Percentiles rank a stretch among this genome's conserved stretches.
Evolutionary conservation across 1,140 invertebrate species (phyloP).

Genomic region (Elymnias hypermnestra): DNA sequence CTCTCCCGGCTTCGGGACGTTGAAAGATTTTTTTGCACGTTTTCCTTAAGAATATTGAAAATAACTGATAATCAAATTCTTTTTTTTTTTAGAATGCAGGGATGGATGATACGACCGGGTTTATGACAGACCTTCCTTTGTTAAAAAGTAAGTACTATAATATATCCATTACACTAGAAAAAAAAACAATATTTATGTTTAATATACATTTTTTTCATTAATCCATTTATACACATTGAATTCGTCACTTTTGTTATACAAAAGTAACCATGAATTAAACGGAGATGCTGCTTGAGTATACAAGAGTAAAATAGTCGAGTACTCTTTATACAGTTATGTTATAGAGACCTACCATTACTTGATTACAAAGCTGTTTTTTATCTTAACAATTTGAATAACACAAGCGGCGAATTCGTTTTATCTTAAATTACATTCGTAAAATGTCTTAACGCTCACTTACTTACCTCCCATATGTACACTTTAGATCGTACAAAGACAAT

Average conservation of each 20-base stretch:
- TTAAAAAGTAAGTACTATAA: constrained; percentile 94
- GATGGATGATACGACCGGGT: constrained; percentile 88
- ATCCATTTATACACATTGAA: too few relatives aligned
- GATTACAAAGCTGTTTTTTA: not conserved
- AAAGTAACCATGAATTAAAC: too few relatives aligned
- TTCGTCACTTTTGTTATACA: too few relatives aligned
- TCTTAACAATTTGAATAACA: not conserved
- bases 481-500: constrained; percentile 11
- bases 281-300: too few relatives aligned
- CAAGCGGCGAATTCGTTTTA: constrained; percentile 1
- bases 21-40: constrained; percentile 4
- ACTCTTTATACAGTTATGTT: too few relatives aligned
- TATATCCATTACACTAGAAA: too few relatives aligned
- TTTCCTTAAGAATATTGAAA: constrained; percentile 2
- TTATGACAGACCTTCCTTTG: constrained; percentile 91
- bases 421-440: constrained; percentile 10
- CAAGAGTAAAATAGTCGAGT: too few relatives aligned
- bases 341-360: too few relatives aligned
- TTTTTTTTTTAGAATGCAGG: constrained; percentile 83
- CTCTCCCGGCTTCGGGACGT: constrained; percentile 1
- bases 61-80: constrained; percentile 7
- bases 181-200: too few relatives aligned
- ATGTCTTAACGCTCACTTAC: not conserved
- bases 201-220: too few relatives aligned
- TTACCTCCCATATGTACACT: constrained; percentile 1